Evolutionary conservation across 2,888 invertebrate species (phyloP).

Genomic region (Melanophora roralis): DNA sequence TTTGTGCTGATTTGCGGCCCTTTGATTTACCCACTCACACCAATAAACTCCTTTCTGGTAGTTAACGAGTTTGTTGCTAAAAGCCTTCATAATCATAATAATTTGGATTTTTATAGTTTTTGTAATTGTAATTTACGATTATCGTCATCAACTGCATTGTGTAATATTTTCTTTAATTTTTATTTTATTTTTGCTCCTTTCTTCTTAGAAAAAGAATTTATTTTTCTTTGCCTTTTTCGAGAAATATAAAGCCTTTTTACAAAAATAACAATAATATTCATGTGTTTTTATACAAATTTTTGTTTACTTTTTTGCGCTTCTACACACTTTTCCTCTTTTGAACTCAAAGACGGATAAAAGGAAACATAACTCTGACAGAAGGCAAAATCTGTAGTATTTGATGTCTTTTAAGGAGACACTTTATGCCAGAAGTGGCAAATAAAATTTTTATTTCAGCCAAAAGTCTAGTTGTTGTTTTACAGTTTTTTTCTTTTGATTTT

Average conservation of each 20-base stretch:
- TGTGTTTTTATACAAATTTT: constrained; percentile 13
- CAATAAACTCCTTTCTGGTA: too few relatives aligned
- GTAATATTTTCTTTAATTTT: not conserved
- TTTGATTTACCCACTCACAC: too few relatives aligned
- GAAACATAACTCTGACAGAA: not conserved
- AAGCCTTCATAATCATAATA: not conserved
- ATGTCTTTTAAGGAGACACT: constrained; percentile 43
- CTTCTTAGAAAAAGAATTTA: too few relatives aligned
- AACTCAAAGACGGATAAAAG: not conserved
- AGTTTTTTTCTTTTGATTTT: not conserved
- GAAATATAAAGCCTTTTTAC: not conserved
- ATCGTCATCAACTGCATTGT: not conserved
- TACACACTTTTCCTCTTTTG: not conserved
- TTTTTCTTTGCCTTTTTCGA: not conserved
- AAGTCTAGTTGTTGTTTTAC: constrained; percentile 20
- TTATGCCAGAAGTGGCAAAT: constrained; percentile 52
- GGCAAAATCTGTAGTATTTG: not conserved
- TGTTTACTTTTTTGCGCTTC: not conserved
- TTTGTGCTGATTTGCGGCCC: too few relatives aligned
- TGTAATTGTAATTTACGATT: not conserved
- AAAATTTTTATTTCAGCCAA: constrained; percentile 47
- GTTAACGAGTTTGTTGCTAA: too few relatives aligned
- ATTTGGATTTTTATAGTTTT: not conserved
- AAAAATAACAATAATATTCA: not conserved
- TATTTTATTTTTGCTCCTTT: not conserved